Evolutionary conservation across 2,113 vertebrate genomes (phyloP), one percentile per base, ranked within the genome.

Genomic region (Oncorhynchus clarkii): DNA sequence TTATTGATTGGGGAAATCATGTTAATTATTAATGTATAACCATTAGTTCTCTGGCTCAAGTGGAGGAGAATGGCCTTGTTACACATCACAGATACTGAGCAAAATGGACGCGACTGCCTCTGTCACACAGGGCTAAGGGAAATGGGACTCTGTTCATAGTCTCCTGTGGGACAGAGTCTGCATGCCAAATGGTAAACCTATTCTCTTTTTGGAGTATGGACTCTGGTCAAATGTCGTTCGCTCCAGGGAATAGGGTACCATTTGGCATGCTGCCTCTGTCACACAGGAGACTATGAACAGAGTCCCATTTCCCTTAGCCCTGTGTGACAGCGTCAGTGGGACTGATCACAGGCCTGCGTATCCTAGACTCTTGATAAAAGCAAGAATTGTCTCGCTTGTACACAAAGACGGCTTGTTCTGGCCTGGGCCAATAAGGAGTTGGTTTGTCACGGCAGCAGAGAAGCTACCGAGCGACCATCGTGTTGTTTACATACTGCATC

Each of bases 351-450:
- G 11, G 69, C 68, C 70, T 70, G 67, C 39, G 5, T 34, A 48
- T 68, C 69, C 66, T 72, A 68, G 66, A 34, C 65, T 75, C 54
- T 3, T 75, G 74, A 24, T 91, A 73, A 89, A 88, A 9, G 80
- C 81, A 39, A 75, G 74, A 72, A 80, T 83, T 88, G 80, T 87
- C 26, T 3, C 70, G 12, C 24, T 5, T 0, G 13, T 76, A 77
- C 64, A 91, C 89, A 91, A 91, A 88, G 89, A 60, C 76, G 64
- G 82, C 57, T 84, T 91, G 85, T 89, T 75, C 66, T 70, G 26
- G 57, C 31, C 31, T 31, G 31, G 31, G 31, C 69, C 24, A 12
- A 66, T 79, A 82, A 81, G 71, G 66, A 73, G 71, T 0, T 2
- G 34, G 73, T 80, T 78, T 86, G 80, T 87, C 76, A 24, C 74